These are phyloP conservation scores for Thoracochromis brauschi DNA, from an alignment of 2,113 vertebrate species.

Conservation along the genomic window DNA sequence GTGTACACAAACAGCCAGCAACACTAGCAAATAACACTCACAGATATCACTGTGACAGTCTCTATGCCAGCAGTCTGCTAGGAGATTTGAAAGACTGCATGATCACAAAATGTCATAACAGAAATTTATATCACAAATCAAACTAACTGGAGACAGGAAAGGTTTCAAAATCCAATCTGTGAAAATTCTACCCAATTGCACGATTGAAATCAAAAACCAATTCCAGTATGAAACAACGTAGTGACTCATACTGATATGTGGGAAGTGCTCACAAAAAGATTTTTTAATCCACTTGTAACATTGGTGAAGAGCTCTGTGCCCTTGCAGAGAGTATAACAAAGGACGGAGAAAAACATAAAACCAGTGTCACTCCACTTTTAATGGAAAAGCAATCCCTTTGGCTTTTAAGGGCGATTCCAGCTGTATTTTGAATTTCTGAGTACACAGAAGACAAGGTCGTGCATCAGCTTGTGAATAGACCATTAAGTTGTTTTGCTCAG, in stretches of 20 bases:
- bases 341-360: conserved; percentile 1
- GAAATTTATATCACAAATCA: neutral
- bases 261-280: neutral
- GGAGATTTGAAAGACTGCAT: neutral
- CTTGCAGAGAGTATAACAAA: conserved; percentile 14
- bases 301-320: conserved; percentile 5
- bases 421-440: conserved; percentile 33
- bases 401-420: conserved; percentile 35
- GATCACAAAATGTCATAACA: conserved; percentile 5
- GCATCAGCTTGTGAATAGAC: conserved; percentile 30
- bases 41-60: neutral
- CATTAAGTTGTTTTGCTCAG: conserved; percentile 48
- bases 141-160: neutral
- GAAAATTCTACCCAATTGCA: neutral
- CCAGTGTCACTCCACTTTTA: conserved; percentile 12
- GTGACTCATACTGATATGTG: conserved; percentile 11
- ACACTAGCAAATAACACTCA: neutral
- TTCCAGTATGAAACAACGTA: neutral
- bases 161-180: neutral
- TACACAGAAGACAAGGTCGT: conserved; percentile 38
- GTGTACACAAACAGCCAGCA: neutral
- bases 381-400: conserved; percentile 46
- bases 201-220: neutral
- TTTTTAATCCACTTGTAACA: conserved; percentile 4
- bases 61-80: neutral